Evolutionary conservation across 37 sponge, comb jelly and placozoan genomes (phyloP).

Genomic region (Aphrocallistes beatrix): DNA sequence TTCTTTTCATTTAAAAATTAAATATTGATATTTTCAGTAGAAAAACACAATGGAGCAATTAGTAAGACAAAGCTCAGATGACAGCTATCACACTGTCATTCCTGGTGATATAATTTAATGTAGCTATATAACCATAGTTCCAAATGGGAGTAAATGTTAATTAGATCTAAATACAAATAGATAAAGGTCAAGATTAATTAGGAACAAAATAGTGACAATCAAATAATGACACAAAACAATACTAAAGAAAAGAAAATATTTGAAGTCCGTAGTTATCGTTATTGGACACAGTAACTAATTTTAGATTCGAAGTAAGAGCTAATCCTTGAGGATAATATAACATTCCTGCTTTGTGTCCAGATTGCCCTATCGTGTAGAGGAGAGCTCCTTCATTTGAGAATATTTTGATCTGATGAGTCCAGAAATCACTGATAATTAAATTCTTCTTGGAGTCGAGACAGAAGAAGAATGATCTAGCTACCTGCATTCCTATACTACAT

Average conservation of each 20-base stretch:
- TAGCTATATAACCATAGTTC: too few relatives aligned
- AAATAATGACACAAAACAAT: too few relatives aligned
- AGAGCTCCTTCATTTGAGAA: neutral
- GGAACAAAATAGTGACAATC: too few relatives aligned
- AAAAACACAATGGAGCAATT: too few relatives aligned
- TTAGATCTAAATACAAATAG: too few relatives aligned
- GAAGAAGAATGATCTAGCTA: neutral
- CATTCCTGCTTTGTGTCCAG: neutral
- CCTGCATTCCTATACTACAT: neutral
- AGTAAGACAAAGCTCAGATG: too few relatives aligned
- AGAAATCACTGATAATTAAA: neutral
- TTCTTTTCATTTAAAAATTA: too few relatives aligned
- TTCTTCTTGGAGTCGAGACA: neutral
- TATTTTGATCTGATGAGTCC: neutral
- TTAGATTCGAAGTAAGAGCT: neutral
- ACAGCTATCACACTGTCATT: too few relatives aligned
- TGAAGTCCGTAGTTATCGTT: neutral
- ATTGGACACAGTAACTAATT: neutral
- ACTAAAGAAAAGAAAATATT: conserved; percentile 14
- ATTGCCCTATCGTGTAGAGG: neutral
- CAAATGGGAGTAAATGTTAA: too few relatives aligned
- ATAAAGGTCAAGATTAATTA: too few relatives aligned
- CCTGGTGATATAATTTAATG: too few relatives aligned
- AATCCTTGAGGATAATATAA: neutral
- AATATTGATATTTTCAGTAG: too few relatives aligned